Evolutionary conservation across 64 coral and sea anemone genomes (phyloP).

Genomic region (Dendrophyllia cribrosa): DNA sequence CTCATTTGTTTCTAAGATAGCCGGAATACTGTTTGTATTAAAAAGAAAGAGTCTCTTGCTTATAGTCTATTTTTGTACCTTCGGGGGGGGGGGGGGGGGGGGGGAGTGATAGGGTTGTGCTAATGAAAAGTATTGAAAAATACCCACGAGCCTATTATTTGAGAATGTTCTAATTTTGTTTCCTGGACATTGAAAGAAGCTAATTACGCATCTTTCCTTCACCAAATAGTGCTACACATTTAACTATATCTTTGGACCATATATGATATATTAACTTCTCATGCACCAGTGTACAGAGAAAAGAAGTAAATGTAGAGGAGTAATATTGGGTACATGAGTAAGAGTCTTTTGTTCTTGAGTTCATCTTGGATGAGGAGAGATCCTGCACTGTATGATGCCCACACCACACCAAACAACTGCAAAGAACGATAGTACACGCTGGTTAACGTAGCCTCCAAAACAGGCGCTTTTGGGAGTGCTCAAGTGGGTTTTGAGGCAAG

Average conservation of each 20-base stretch:
- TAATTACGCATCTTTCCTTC: too few species aligned
- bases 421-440: neutral
- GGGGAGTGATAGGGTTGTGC: too few species aligned
- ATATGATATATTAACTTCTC: neutral
- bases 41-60: too few species aligned
- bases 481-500: neutral
- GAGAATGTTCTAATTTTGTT: too few species aligned
- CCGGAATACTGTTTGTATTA: too few species aligned
- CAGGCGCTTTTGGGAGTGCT: neutral
- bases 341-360: slow-evolving; percentile 89
- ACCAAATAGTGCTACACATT: neutral
- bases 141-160: too few species aligned
- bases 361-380: slow-evolving; percentile 97
- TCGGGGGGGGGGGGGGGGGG: too few species aligned
- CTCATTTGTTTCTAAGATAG: too few species aligned
- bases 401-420: slow-evolving; percentile 93
- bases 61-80: too few species aligned
- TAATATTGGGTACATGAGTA: slow-evolving; percentile 96
- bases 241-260: neutral
- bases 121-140: too few species aligned
- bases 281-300: slow-evolving; percentile 94
- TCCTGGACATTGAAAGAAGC: too few species aligned
- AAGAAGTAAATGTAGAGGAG: slow-evolving; percentile 98
- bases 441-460: neutral
- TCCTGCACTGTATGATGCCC: slow-evolving; percentile 98